Base-by-base conservation (phyloP, 2,888 invertebrate species). In the Mimumesa dahlbomi region DNA sequence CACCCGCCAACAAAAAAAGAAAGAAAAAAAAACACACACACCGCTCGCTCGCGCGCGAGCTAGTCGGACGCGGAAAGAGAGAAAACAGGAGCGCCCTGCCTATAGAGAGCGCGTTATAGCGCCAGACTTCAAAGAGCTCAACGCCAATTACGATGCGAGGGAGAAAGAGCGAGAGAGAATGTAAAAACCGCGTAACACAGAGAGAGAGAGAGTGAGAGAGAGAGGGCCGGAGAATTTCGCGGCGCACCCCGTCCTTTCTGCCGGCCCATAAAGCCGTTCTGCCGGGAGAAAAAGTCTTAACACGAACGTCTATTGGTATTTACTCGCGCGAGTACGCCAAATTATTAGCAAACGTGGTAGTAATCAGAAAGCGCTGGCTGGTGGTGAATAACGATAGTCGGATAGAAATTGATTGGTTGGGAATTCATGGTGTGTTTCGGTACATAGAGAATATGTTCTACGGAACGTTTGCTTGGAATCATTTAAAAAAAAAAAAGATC, bases 51-150 rank as follows among this genome's bases (percentile, higher is more conserved):
- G n/a, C n/a, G 18, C 2, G 40, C 21, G 50, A 34, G 54, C 22
- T 25, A 58, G 45, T 50, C 38, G 62, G 34, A 34, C 65, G 14
- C 43, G 40, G 58, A 45, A 58, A 34, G 52, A 58, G 42, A 22
- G 65, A 56, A 48, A 43, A 62, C 57, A 48, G 48, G 52, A 42
- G 56, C 45, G 36, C 49, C 40, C 54, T 29, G 34, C 11, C 46
- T 21, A 25, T 29, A 18, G 6, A 59, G 38, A 7, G 18, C 52
- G 61, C 63, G 42, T 50, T 49, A 43, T 77, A 79, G 70, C 67
- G 80, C 68, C 77, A 84, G 84, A 86, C 84, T 82, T 86, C 86
- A 87, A 87, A 87, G 79, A 67, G 56, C 46, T 75, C 78, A 75
- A 82, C 85, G 83, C 84, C 85, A 85, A 86, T 85, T 86, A 85